Evolutionary conservation across 2,888 invertebrate species (phyloP).

Genomic region (Hirtodrosophila cameraria): DNA sequence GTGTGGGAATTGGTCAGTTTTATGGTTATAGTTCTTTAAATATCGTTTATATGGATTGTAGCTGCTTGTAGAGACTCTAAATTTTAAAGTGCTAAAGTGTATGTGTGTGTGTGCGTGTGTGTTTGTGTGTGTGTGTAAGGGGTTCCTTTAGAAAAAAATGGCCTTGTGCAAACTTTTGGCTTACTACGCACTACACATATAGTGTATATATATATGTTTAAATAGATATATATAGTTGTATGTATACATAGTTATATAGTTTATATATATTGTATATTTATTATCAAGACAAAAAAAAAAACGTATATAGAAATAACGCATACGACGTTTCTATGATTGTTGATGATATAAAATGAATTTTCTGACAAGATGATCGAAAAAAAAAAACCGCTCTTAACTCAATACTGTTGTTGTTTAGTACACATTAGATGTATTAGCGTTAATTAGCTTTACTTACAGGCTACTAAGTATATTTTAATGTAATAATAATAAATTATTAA

Average conservation of each 20-base stretch:
- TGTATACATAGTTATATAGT: constrained; percentile 34
- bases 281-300: constrained; percentile 43
- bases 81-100: no score
- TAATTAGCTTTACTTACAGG: constrained; percentile 71
- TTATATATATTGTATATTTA: constrained; percentile 49
- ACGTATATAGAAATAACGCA: constrained; percentile 4
- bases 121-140: constrained; percentile 7
- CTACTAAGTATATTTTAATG: constrained; percentile 77
- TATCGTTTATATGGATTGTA: constrained; percentile 20
- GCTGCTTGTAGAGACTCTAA: no score
- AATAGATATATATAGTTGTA: constrained; percentile 24
- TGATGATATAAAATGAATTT: constrained; percentile 3
- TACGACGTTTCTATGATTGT: constrained; percentile 12
- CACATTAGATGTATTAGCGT: constrained; percentile 69
- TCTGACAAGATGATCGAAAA: constrained; percentile 23
- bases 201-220: constrained; percentile 20
- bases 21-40: constrained; percentile 25
- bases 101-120: neutral
- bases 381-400: constrained; percentile 63
- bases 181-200: constrained; percentile 41
- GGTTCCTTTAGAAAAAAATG: constrained; percentile 29
- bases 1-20: constrained; percentile 38
- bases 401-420: constrained; percentile 76
- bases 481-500: constrained; percentile 79
- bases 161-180: constrained; percentile 33